Evolutionary conservation across 2,888 invertebrate genomes (phyloP), one percentile per base, ranked within the genome.

Genomic region (Tetragonula carbonaria): DNA sequence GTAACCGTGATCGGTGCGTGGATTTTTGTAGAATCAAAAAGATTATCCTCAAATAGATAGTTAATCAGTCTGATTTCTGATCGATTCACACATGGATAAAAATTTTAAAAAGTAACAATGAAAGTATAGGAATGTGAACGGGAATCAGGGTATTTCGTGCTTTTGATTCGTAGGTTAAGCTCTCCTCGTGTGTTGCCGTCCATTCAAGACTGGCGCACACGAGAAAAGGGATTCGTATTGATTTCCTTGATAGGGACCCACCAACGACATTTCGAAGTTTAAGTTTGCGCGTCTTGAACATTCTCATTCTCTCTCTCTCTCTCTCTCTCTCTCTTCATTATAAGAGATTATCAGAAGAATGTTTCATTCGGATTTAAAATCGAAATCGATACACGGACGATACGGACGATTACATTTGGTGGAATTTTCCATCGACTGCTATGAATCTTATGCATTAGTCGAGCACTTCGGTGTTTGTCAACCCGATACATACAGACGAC

Each of bases 141-240:
- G n/a, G 14, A 23, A 87, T 82, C 65, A 84, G 81, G 57, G 70
- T 73, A 73, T 74, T 80, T 73, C 85, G 73, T 76, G 83, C 62
- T 63, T 67, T 65, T 65, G 63, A n/a, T 72, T 76, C 78, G 74
- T 72, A 73, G 83, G 74, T 84, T 75, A 80, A 78, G 51, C 66
- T 63, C 81, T 88, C 78, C 80, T 88, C 82, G 81, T 85, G 81
- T 86, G 87, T 73, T 76, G 68, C 65, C 76, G 82, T 82, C 82
- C 82, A 82, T 86, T 84, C 88, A 87, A 87, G 87, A 87, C 87
- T 88, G 86, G 89, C 89, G 90, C 89, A 88, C 87, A 90, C 86
- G 91, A 82, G 90, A 92, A 90, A 92, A 92, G 91, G 92, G 91
- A 92, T 93, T 92, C 92, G 92, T 94, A 93, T 94, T 93, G 94